Evolutionary conservation across 2,797 vertebrate genomes (phyloP).

Genomic region (Paedocypris micromegethes): DNA sequence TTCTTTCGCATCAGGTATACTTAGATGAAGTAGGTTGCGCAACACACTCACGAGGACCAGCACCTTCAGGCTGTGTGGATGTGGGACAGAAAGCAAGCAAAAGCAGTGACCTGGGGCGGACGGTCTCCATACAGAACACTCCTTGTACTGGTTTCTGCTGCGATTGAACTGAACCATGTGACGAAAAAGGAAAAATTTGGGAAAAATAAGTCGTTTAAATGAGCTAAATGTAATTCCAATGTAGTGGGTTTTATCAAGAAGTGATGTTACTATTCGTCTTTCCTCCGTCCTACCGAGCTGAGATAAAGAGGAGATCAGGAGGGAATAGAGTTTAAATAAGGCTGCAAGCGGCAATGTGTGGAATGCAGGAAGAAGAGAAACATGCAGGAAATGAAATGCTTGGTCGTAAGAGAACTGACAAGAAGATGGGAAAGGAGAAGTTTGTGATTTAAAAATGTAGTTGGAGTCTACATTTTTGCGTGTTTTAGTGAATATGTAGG

Average conservation of each 20-base stretch:
- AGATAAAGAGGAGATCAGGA: conserved; percentile 2
- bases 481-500: too few species aligned
- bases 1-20: conserved; percentile 27
- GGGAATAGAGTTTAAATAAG: conserved; percentile 15
- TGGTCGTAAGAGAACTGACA: background rate
- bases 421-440: background rate
- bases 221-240: conserved; percentile 10
- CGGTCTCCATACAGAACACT: conserved; percentile 11
- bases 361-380: background rate
- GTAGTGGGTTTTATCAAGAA: conserved; percentile 17
- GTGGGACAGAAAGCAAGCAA: conserved; percentile 4
- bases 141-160: conserved; percentile 7
- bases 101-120: conserved; percentile 12
- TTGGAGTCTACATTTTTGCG: too few species aligned
- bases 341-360: conserved; percentile 1
- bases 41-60: conserved; percentile 9
- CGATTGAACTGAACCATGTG: conserved; percentile 19
- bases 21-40: conserved; percentile 21
- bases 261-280: background rate
- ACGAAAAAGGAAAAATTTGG: conserved; percentile 8
- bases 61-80: background rate
- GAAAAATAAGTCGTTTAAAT: conserved; percentile 16
- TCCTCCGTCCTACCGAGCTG: conserved; percentile 11
- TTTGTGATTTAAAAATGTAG: background rate
- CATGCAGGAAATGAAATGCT: conserved; percentile 11